phyloP scores from a whole-genome alignment of 2,113 vertebrate genomes.

The Amia ocellicauda region DNA sequence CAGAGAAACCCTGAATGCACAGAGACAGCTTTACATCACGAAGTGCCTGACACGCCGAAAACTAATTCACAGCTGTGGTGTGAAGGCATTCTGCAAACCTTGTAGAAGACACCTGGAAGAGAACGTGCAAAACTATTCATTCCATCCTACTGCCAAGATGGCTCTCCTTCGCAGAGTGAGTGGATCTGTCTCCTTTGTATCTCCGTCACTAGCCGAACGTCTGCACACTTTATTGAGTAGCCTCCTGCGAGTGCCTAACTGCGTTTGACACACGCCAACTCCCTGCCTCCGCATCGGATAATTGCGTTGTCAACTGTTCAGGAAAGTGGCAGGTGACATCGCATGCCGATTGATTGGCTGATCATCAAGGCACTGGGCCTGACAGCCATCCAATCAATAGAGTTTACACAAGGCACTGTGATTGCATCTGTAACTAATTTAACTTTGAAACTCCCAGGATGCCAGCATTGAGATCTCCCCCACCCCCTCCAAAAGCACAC shows the following conservation, averaged over 20 bases:
- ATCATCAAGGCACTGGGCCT: slow-evolving; percentile 67
- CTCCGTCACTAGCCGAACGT: background rate
- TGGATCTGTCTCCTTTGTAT: slow-evolving; percentile 8
- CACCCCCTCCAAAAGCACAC: background rate
- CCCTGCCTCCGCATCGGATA: slow-evolving; percentile 81
- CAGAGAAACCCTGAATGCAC: too few species aligned
- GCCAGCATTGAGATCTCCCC: slow-evolving; percentile 33
- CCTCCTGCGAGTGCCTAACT: slow-evolving; percentile 74
- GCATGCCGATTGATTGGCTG: slow-evolving; percentile 70
- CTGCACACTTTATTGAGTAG: slow-evolving; percentile 60
- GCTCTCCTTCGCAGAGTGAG: background rate
- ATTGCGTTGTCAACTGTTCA: slow-evolving; percentile 84
- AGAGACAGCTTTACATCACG: background rate
- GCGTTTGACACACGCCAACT: slow-evolving; percentile 81
- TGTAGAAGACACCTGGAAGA: background rate
- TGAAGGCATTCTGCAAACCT: background rate
- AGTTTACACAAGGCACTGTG: slow-evolving; percentile 75
- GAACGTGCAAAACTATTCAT: background rate
- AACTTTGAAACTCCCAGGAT: slow-evolving; percentile 65
- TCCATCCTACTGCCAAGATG: background rate
- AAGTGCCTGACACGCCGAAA: background rate
- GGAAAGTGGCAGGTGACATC: slow-evolving; percentile 80
- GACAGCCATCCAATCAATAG: slow-evolving; percentile 77
- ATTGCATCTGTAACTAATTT: slow-evolving; percentile 83
- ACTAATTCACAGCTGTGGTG: background rate